Evolutionary conservation across 92 coral and sea anemone genomes (phyloP).

Genomic region (Chrysogorgia sp.): DNA sequence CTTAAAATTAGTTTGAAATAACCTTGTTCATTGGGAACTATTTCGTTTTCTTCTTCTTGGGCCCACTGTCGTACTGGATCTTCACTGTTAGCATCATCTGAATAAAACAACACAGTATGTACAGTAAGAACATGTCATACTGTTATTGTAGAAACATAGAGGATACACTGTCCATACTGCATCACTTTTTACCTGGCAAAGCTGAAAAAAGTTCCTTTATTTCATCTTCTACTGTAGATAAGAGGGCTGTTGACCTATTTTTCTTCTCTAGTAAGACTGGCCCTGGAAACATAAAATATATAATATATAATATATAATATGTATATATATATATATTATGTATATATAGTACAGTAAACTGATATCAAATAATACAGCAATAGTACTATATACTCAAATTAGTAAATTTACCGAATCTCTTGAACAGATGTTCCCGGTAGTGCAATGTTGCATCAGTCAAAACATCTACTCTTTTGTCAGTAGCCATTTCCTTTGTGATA

Average conservation of each 20-base stretch:
- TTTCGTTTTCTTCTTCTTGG: slow-evolving; percentile 25
- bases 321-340: too few relatives aligned
- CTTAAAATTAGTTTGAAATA: not conserved
- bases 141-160: not conserved
- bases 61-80: slow-evolving; percentile 41
- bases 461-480: slow-evolving; percentile 56
- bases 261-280: not conserved
- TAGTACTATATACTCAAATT: not conserved
- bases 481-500: slow-evolving; percentile 55
- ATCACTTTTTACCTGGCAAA: slow-evolving; percentile 27
- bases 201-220: slow-evolving; percentile 28
- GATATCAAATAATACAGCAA: not conserved
- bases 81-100: slow-evolving; percentile 28
- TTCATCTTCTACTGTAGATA: slow-evolving; percentile 36
- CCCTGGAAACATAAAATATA: not conserved
- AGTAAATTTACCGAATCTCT: slow-evolving; percentile 24
- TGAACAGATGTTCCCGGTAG: slow-evolving; percentile 52
- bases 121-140: not conserved
- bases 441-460: slow-evolving; percentile 54
- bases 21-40: slow-evolving; percentile 45
- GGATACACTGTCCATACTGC: not conserved
- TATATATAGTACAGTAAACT: not conserved
- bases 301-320: too few relatives aligned
- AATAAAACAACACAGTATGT: not conserved
- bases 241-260: slow-evolving; percentile 18